phyloP scores from a whole-genome alignment of 1,140 invertebrate species.

The Diabrotica virgifera region DNA sequence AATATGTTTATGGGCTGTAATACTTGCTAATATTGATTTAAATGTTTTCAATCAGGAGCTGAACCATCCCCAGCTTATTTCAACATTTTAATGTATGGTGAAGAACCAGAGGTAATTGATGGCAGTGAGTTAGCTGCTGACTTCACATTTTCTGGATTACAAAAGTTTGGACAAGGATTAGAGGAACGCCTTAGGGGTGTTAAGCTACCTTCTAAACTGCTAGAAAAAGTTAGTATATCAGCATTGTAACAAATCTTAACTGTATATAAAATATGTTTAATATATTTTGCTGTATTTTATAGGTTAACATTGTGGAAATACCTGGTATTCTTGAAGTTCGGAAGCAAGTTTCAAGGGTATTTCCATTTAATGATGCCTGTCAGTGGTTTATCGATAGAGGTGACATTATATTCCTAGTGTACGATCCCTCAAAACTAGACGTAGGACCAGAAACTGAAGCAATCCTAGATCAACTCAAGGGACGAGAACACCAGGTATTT shows the following conservation, averaged over 20 bases:
- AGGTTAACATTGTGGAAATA: slow-evolving; percentile 95
- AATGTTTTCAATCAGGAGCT: slow-evolving; percentile 63
- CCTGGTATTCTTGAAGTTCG: slow-evolving; percentile 92
- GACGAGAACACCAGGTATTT: slow-evolving; percentile 83
- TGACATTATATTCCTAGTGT: slow-evolving; percentile 92
- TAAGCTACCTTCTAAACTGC: slow-evolving; percentile 75
- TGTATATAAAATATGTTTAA: no score
- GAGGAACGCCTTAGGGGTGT: slow-evolving; percentile 83
- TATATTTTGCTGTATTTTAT: slow-evolving; percentile 19
- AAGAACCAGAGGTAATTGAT: slow-evolving; percentile 78
- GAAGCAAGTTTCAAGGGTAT: slow-evolving; percentile 88
- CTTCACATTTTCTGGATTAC: slow-evolving; percentile 88
- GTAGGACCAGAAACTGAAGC: slow-evolving; percentile 92
- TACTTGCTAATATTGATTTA: neutral
- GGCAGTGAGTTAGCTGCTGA: slow-evolving; percentile 91
- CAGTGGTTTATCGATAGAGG: slow-evolving; percentile 96
- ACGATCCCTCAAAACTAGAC: slow-evolving; percentile 92
- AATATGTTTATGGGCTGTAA: neutral
- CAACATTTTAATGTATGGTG: slow-evolving; percentile 87
- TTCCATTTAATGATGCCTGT: slow-evolving; percentile 93
- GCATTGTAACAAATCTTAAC: no score
- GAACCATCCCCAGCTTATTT: slow-evolving; percentile 92
- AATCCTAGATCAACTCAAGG: slow-evolving; percentile 89
- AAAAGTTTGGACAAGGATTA: slow-evolving; percentile 92
- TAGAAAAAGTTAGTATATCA: slow-evolving; percentile 73